These are phyloP conservation scores for Axis porcinus DNA, from an alignment of 2,113 vertebrate genomes.

Conservation along the genomic window DNA sequence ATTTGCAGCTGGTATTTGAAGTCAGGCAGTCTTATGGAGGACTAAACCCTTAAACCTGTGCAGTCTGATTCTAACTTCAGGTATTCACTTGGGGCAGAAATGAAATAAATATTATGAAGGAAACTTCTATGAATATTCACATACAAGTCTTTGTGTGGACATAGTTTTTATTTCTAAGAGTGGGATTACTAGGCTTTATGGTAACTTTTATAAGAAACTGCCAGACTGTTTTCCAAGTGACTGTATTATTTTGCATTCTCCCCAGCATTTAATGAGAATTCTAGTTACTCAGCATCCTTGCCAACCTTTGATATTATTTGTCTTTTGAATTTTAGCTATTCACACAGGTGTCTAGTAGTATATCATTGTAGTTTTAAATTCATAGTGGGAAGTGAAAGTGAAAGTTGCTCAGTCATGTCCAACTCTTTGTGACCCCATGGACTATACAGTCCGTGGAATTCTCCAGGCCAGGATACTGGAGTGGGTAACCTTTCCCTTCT, in stretches of 20 bases:
- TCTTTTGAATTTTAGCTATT: conserved; percentile 6
- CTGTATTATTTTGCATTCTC: not conserved
- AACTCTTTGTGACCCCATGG: not conserved
- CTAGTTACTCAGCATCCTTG: not conserved
- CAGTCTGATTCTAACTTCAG: not conserved
- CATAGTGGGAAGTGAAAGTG: not conserved
- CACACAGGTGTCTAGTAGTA: not conserved
- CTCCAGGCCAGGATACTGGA: not conserved
- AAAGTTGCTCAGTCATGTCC: not conserved
- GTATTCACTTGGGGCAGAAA: not conserved
- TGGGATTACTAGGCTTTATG: not conserved
- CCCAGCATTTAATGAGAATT: not conserved
- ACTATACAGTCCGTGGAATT: not conserved
- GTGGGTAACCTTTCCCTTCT: not conserved
- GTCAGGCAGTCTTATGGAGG: not conserved
- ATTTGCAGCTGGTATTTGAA: not conserved
- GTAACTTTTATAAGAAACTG: not conserved
- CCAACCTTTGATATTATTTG: not conserved
- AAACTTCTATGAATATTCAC: not conserved
- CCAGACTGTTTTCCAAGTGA: not conserved
- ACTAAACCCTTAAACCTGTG: not conserved
- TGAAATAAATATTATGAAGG: not conserved
- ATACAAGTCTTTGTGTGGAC: not conserved
- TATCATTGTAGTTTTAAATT: not conserved
- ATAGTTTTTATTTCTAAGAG: not conserved